Evolutionary conservation across 2,113 vertebrate species (phyloP), one percentile per base, ranked within the genome.

Genomic region (human): DNA sequence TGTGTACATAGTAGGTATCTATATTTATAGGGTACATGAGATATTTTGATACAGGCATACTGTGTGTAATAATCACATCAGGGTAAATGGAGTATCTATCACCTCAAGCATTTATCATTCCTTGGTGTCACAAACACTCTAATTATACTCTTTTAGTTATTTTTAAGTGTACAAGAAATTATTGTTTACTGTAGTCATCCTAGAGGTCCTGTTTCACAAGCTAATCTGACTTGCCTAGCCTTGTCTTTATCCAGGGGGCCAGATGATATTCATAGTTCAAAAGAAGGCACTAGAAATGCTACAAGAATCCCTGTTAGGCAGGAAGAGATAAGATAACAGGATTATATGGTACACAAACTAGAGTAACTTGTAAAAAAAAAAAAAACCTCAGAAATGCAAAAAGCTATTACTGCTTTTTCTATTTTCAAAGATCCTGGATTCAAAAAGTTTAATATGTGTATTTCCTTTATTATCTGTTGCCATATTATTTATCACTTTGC

Each of bases 301-400:
- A 79, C 23, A 91, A 80, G 48, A 40, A 97, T 78, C 40, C 35
- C 55, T 80, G 66, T 32, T 89, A 83, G 55, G 86, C 76, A 89
- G 64, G 80, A 93, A 80, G 73, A 95, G 76, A 96, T 89, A 94
- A 95, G 61, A 85, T 90, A 96, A 73, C 23, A 93, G 89, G 72
- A 95, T 75, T 61, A 50, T 78, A 79, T 89, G 12, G 61, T 66
- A 59, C 16, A 81, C 30, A 92, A 94, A 92, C 64, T 80, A 78
- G 48, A 94, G 43, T 32, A 92, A 45, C 48, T 85, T 87, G 43
- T 68, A 90, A 93, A 78, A 45, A 59, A 64, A 30, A 30, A 64
- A 86, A 96, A 96, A 89, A 35, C 45, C 45, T 93, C 93, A 79
- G 68, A 93, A 90, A 92, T 93, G n/a, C 32, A 96, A 91, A 90